phyloP scores from a whole-genome alignment of 2,888 invertebrate species.

The Clepsis dumicolana region DNA sequence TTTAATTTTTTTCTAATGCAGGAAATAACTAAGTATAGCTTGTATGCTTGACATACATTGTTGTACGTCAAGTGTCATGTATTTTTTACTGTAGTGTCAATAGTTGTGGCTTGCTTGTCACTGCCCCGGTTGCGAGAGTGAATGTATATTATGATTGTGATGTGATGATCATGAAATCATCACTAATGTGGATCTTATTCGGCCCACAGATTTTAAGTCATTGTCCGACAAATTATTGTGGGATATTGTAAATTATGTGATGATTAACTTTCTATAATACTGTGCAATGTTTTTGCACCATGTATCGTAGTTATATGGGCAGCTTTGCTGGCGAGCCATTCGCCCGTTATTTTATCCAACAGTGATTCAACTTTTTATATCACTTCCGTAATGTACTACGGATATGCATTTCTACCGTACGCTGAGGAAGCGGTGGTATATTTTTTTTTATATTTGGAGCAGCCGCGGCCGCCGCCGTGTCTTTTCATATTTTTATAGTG shows the following conservation, averaged over 20 bases:
- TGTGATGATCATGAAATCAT: neutral
- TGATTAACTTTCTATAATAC: neutral
- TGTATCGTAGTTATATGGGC: neutral
- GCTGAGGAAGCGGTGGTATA: neutral
- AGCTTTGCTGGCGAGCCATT: neutral
- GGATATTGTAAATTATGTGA: neutral
- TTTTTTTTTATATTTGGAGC: neutral
- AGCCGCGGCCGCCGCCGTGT: slow-evolving; percentile 21
- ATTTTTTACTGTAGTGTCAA: neutral
- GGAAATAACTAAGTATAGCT: too few relatives aligned
- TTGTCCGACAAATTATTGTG: neutral
- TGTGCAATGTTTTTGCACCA: neutral
- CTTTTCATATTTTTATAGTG: slow-evolving; percentile 41
- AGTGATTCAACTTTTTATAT: neutral
- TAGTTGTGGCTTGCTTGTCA: neutral
- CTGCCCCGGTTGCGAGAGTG: neutral
- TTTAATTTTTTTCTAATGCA: too few relatives aligned
- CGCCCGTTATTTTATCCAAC: neutral
- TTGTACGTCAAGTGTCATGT: neutral
- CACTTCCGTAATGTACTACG: neutral
- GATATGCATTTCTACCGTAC: neutral
- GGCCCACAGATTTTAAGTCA: neutral
- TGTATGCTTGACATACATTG: neutral
- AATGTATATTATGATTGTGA: too few relatives aligned
- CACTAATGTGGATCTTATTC: neutral